These are phyloP conservation scores for Podarcis siculus DNA, from an alignment of 2,797 vertebrate genomes.

Conservation along the genomic window DNA sequence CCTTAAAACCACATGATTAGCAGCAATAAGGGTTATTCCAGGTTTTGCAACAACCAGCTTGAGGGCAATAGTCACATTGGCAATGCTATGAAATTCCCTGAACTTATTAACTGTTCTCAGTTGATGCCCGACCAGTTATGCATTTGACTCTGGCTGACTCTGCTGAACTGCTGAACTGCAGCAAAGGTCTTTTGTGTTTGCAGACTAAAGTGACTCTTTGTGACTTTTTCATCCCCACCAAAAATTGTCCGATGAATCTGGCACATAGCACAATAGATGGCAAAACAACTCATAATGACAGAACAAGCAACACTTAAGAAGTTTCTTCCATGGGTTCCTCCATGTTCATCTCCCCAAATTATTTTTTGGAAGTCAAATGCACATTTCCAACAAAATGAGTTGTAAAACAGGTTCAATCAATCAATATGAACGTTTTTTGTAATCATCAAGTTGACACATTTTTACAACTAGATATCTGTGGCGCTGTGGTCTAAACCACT, in stretches of 20 bases:
- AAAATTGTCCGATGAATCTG: background rate
- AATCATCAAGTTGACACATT: background rate
- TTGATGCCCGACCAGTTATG: background rate
- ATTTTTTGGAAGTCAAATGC: background rate
- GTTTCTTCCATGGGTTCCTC: background rate
- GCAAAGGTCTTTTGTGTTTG: background rate
- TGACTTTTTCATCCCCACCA: background rate
- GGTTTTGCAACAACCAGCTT: background rate
- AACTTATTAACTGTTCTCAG: background rate
- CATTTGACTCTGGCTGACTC: background rate
- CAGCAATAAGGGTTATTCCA: background rate
- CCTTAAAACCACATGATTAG: background rate
- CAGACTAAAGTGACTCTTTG: background rate
- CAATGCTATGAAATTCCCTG: background rate
- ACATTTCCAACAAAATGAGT: background rate
- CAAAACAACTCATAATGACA: background rate
- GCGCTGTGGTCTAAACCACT: too few relatives aligned
- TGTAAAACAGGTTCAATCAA: background rate
- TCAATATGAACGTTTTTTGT: background rate
- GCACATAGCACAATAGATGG: background rate
- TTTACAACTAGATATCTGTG: background rate
- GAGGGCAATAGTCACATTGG: background rate
- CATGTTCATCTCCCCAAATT: background rate
- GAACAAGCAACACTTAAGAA: background rate
- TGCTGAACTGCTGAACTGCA: background rate